A percentile compares a stretch with the other conserved stretches of the same genome.
These are phyloP conservation scores for Xiphorhynchus erythropygius DNA, from an alignment of 2,797 vertebrate species.

Conservation along the genomic window DNA sequence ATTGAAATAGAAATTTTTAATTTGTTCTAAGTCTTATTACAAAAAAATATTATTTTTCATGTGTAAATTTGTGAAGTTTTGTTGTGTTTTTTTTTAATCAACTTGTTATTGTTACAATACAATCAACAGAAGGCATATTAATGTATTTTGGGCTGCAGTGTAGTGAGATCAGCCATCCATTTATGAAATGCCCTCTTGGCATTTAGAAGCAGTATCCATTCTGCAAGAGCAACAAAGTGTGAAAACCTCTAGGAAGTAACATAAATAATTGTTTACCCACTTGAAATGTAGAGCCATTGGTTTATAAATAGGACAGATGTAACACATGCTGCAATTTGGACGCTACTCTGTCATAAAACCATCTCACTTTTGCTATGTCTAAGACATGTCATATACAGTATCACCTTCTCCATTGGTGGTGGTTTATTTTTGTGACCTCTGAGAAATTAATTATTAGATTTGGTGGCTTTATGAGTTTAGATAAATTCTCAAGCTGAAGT, in stretches of 20 bases:
- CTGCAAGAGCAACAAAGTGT: slow-evolving; percentile 37
- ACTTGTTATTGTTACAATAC: background rate
- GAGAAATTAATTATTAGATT: background rate
- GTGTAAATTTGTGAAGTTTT: background rate
- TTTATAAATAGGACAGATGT: slow-evolving; percentile 21
- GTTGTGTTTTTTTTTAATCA: background rate
- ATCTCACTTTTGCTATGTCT: background rate
- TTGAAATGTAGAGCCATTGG: background rate
- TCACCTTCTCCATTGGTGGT: background rate
- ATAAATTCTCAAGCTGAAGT: background rate
- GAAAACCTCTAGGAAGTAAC: slow-evolving; percentile 28
- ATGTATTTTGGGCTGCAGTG: background rate
- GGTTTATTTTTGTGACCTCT: background rate
- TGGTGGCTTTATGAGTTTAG: background rate
- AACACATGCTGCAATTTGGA: background rate
- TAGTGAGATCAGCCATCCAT: slow-evolving; percentile 3
- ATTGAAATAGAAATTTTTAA: background rate
- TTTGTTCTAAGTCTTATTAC: background rate
- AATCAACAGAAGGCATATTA: background rate
- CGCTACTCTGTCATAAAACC: background rate
- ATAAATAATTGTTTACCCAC: slow-evolving; percentile 33
- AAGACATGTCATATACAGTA: background rate
- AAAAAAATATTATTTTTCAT: background rate
- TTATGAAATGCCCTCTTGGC: slow-evolving; percentile 10
- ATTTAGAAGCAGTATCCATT: slow-evolving; percentile 8